Evolutionary conservation across 1,140 invertebrate species (phyloP).

Genomic region (Drosophila bifasciata): DNA sequence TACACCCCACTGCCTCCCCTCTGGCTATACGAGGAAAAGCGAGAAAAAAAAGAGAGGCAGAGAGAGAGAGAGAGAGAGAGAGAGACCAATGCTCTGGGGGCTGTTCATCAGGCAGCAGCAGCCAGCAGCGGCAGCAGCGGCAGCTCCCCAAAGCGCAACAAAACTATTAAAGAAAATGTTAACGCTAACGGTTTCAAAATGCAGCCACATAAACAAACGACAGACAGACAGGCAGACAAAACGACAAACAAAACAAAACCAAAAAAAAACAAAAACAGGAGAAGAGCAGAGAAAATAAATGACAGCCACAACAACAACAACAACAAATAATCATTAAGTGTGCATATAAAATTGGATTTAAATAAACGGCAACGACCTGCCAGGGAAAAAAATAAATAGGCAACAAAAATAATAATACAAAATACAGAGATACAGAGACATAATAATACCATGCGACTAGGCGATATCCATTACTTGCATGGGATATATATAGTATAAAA

Average conservation of each 20-base stretch:
- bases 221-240: slow-evolving; percentile 25
- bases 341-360: slow-evolving; percentile 42
- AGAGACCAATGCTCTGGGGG: slow-evolving; percentile 27
- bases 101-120: slow-evolving; percentile 57
- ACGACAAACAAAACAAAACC: slow-evolving; percentile 25
- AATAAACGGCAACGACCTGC: slow-evolving; percentile 49
- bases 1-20: slow-evolving; percentile 2
- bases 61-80: not conserved
- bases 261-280: slow-evolving; percentile 9
- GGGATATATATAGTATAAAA: too few relatives aligned
- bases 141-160: slow-evolving; percentile 19
- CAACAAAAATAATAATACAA: too few relatives aligned
- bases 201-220: slow-evolving; percentile 54
- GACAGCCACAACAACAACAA: too few relatives aligned
- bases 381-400: slow-evolving; percentile 12
- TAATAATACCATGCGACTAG: too few relatives aligned
- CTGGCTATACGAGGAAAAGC: too few relatives aligned
- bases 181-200: slow-evolving; percentile 73
- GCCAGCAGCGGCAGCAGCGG: too few relatives aligned
- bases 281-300: slow-evolving; percentile 3
- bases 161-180: slow-evolving; percentile 65
- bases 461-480: too few relatives aligned
- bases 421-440: too few relatives aligned
- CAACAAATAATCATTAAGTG: slow-evolving; percentile 22
- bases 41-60: not conserved